Evolutionary conservation across 2,888 invertebrate species (phyloP).

Genomic region (Papilio gigon): DNA sequence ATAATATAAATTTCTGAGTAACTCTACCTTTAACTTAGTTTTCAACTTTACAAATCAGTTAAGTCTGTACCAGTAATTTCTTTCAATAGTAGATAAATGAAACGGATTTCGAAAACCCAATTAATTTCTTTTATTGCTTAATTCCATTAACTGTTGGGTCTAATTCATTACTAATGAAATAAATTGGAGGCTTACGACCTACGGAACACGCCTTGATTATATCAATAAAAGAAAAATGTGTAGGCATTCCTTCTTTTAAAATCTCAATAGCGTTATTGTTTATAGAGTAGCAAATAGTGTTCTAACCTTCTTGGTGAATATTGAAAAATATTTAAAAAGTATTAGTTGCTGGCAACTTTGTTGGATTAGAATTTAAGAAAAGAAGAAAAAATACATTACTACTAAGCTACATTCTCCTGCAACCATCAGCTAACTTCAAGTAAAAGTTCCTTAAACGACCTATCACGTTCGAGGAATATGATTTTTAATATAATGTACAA

Average conservation of each 20-base stretch:
- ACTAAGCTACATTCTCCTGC: too few relatives aligned
- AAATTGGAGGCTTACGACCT: conserved; percentile 15
- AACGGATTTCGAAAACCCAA: conserved; percentile 16
- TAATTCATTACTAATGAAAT: conserved; percentile 21
- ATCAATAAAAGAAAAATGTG: not conserved
- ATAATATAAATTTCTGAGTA: not conserved
- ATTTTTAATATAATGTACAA: too few relatives aligned
- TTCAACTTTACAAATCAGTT: not conserved
- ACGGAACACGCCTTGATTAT: conserved; percentile 6
- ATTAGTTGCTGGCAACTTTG: too few relatives aligned
- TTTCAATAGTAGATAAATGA: conserved; percentile 1
- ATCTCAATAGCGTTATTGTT: not conserved
- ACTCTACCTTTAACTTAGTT: not conserved
- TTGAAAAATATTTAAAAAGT: too few relatives aligned
- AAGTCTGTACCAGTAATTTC: not conserved
- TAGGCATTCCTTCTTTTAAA: not conserved
- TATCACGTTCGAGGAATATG: too few relatives aligned
- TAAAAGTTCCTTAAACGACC: too few relatives aligned
- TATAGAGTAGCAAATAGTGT: not conserved
- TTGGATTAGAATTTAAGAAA: too few relatives aligned
- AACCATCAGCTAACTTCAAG: too few relatives aligned
- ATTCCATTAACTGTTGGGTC: conserved; percentile 20
- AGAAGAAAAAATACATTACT: too few relatives aligned
- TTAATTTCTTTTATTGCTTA: conserved; percentile 25
- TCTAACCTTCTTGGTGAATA: too few relatives aligned